These are phyloP conservation scores for Rachycentron canadum DNA, from an alignment of 2,797 vertebrate genomes.

Conservation along the genomic window DNA sequence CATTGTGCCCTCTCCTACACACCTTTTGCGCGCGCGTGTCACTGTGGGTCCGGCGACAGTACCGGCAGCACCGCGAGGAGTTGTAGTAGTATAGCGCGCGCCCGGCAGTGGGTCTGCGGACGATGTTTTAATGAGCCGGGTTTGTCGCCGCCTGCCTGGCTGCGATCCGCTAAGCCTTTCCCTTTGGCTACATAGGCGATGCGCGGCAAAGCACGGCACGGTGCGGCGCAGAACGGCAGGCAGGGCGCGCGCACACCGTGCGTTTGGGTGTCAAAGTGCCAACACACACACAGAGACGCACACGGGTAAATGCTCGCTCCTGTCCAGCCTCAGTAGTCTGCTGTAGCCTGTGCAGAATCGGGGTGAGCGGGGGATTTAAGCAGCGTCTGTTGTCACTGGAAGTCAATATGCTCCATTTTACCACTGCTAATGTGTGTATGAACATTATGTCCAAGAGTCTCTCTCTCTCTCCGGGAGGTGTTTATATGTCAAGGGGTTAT, in stretches of 20 bases:
- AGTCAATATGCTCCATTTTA: constrained; percentile 75
- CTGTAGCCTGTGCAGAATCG: constrained; percentile 25
- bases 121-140: constrained; percentile 62
- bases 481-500: constrained; percentile 53
- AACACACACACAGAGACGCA: constrained; percentile 8
- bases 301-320: constrained; percentile 2
- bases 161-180: constrained; percentile 52
- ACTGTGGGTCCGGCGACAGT: constrained; percentile 47
- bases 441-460: constrained; percentile 1
- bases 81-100: constrained; percentile 71
- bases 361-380: constrained; percentile 49
- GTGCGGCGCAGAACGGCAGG: constrained; percentile 1
- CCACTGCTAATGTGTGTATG: constrained; percentile 28
- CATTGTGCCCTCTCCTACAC: constrained; percentile 68
- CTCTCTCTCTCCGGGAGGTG: constrained; percentile 21
- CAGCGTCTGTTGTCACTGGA: constrained; percentile 61
- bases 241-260: constrained; percentile 34
- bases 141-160: constrained; percentile 34
- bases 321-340: constrained; percentile 36
- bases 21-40: constrained; percentile 62
- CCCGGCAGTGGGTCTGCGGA: constrained; percentile 66
- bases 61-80: constrained; percentile 28
- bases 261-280: constrained; percentile 58
- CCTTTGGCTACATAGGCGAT: constrained; percentile 24
- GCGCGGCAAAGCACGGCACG: constrained; percentile 24